Percentiles rank a stretch among this genome's conserved stretches.
These are phyloP conservation scores for Stegana nigrithorax DNA, from an alignment of 2,888 invertebrate genomes.

Conservation along the genomic window DNA sequence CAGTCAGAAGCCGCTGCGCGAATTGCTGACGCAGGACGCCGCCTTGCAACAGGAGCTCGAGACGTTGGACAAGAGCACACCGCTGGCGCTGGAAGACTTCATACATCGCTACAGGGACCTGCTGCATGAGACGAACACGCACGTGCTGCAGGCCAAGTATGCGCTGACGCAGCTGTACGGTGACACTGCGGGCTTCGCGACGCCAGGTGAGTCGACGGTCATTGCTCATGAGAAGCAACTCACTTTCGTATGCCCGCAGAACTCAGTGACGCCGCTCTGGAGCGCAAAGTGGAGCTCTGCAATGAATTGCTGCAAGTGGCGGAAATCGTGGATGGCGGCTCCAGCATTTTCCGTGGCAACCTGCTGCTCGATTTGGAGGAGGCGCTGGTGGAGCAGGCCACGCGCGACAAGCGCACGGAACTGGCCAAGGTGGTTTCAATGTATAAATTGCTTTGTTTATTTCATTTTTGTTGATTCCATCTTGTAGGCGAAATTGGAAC, in stretches of 20 bases:
- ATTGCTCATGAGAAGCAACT: neutral
- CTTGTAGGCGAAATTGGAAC: conserved; percentile 72
- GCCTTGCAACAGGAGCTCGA: conserved; percentile 73
- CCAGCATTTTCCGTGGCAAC: conserved; percentile 74
- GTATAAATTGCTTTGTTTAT: no score
- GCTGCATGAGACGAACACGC: conserved; percentile 76
- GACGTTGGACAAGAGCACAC: conserved; percentile 71
- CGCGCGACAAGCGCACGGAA: no score
- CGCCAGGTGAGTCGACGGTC: conserved; percentile 70
- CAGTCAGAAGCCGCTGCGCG: conserved; percentile 71
- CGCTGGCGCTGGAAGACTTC: conserved; percentile 74
- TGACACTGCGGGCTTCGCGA: conserved; percentile 71
- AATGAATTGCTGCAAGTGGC: conserved; percentile 76
- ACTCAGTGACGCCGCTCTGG: conserved; percentile 71
- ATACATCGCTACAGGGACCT: conserved; percentile 74
- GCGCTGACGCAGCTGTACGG: conserved; percentile 79
- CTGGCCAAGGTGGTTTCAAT: conserved; percentile 69
- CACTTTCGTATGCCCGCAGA: conserved; percentile 64
- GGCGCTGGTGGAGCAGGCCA: conserved; percentile 73
- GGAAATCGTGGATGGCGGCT: conserved; percentile 76
- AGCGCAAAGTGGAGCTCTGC: conserved; percentile 75
- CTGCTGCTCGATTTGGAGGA: conserved; percentile 76
- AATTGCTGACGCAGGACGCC: conserved; percentile 75
- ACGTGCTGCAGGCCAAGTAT: conserved; percentile 77
- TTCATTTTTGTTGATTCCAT: no score